A percentile compares a stretch with the other conserved stretches of the same genome.
phyloP scores from a whole-genome alignment of 2,113 vertebrate genomes.

The Sinocyclocheilus grahami region DNA sequence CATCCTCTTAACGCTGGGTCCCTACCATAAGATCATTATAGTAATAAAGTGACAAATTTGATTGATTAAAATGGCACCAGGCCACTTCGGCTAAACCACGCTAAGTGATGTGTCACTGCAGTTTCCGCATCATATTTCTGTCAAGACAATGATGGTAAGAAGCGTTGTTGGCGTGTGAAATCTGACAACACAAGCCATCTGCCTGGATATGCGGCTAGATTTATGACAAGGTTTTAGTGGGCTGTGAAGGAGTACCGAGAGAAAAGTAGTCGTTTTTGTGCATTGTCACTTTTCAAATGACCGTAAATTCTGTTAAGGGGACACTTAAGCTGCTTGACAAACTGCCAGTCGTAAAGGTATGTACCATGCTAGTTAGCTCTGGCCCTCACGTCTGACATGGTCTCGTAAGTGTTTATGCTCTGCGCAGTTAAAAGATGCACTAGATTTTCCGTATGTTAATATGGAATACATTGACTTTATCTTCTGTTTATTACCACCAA shows the following conservation, averaged over 20 bases:
- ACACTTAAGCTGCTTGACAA: slow-evolving; percentile 91
- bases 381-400: slow-evolving; percentile 66
- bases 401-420: slow-evolving; percentile 25
- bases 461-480: slow-evolving; percentile 47
- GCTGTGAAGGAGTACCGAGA: slow-evolving; percentile 72
- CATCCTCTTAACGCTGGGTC: slow-evolving; percentile 87
- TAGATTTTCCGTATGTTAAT: slow-evolving; percentile 54
- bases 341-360: slow-evolving; percentile 90
- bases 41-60: slow-evolving; percentile 88
- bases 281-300: slow-evolving; percentile 91
- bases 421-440: slow-evolving; percentile 14
- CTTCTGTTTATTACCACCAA: slow-evolving; percentile 1
- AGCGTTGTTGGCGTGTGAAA: slow-evolving; percentile 91
- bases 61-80: slow-evolving; percentile 96
- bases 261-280: slow-evolving; percentile 92
- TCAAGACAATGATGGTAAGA: slow-evolving; percentile 94
- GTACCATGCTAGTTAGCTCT: slow-evolving; percentile 85
- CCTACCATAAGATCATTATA: slow-evolving; percentile 91
- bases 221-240: slow-evolving; percentile 92
- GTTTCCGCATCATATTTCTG: slow-evolving; percentile 98
- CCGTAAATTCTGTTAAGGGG: slow-evolving; percentile 93
- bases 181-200: slow-evolving; percentile 89
- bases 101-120: slow-evolving; percentile 96
- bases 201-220: slow-evolving; percentile 79
- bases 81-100: slow-evolving; percentile 92